Evolutionary conservation across 2,113 vertebrate species (phyloP).

Genomic region (Cavia aperea): DNA sequence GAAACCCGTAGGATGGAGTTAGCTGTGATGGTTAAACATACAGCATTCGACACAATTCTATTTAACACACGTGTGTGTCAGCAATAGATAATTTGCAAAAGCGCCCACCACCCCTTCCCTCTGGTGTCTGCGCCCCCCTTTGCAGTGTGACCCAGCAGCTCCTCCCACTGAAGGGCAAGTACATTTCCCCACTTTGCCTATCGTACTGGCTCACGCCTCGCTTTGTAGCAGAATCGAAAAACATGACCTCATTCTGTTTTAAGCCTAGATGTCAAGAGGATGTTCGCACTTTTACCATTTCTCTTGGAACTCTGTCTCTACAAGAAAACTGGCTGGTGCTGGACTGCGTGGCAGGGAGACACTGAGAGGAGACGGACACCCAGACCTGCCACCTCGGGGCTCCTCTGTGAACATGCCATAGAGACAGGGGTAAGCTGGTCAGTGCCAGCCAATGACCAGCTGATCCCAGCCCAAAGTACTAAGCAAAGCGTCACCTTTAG

Average conservation of each 20-base stretch:
- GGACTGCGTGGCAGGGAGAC: not conserved
- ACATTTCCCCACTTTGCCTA: not conserved
- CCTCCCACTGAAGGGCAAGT: not conserved
- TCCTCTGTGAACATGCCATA: not conserved
- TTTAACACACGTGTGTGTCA: not conserved
- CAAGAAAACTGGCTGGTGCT: not conserved
- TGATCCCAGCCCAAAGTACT: not conserved
- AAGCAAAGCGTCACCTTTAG: not conserved
- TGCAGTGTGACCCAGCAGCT: not conserved
- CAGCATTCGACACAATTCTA: not conserved
- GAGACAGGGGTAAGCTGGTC: not conserved
- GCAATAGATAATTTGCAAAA: not conserved
- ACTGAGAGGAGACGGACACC: not conserved
- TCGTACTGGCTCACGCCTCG: not conserved
- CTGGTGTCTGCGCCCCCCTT: accelerated
- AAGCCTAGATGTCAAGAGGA: not conserved
- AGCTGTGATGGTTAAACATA: not conserved
- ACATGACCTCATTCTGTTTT: not conserved
- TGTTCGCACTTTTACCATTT: not conserved
- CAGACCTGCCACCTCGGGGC: not conserved
- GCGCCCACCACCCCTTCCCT: not conserved
- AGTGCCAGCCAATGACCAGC: not conserved
- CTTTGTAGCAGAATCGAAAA: not conserved
- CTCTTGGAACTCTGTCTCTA: not conserved
- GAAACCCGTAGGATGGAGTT: not conserved